Conservation (phyloP, 2,888 invertebrate genomes). For the Leuctra nigra region DNA sequence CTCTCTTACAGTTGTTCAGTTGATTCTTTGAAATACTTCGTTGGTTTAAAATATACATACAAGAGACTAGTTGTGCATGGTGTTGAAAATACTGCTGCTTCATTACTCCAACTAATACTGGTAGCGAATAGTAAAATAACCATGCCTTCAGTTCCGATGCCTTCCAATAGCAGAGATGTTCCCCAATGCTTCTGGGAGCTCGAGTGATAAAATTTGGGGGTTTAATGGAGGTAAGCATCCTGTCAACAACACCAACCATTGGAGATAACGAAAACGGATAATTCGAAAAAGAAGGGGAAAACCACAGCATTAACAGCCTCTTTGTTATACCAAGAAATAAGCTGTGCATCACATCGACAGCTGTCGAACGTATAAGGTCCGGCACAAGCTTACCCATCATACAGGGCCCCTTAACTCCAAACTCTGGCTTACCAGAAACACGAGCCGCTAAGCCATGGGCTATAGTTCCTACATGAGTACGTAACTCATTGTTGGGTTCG, state of each 20-base stretch:
- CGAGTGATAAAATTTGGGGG: conserved; percentile 28
- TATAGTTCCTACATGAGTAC: conserved; percentile 13
- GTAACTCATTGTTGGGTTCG: conserved; percentile 1
- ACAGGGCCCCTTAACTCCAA: conserved; percentile 21
- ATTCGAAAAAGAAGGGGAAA: conserved; percentile 16
- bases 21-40: conserved; percentile 23
- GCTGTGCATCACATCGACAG: conserved; percentile 19
- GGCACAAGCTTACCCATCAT: conserved; percentile 15
- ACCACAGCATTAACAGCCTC: conserved; percentile 18
- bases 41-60: conserved; percentile 26
- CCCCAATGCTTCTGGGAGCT: conserved; percentile 26
- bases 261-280: conserved; percentile 21
- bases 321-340: conserved; percentile 17
- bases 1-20: conserved; percentile 12
- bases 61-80: conserved; percentile 28
- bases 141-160: conserved; percentile 29
- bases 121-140: conserved; percentile 29
- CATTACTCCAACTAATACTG: conserved; percentile 29
- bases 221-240: conserved; percentile 19
- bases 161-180: conserved; percentile 28
- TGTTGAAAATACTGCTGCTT: conserved; percentile 26
- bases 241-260: conserved; percentile 22
- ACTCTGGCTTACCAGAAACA: not conserved
- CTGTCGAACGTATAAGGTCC: conserved; percentile 17
- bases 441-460: conserved; percentile 16